Percentiles rank a stretch among this genome's conserved stretches.
Conservation (phyloP, 2,113 vertebrate genomes). For the Opisthocomus hoazin region DNA sequence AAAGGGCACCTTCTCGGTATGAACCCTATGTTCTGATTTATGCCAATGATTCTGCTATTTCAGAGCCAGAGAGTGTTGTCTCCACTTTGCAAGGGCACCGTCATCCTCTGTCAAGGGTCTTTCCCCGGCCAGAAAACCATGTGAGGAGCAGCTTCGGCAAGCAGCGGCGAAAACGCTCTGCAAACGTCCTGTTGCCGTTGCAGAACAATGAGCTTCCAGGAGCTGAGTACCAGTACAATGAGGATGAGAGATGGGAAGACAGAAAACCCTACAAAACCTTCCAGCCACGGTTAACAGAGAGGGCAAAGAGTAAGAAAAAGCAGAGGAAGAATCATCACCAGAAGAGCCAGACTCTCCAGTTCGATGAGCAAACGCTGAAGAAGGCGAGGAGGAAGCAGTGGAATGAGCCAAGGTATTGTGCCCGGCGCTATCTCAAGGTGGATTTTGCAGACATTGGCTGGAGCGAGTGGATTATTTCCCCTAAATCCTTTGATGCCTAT, state of each 20-base stretch:
- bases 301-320: slow-evolving; percentile 82
- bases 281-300: slow-evolving; percentile 76
- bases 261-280: slow-evolving; percentile 78
- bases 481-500: slow-evolving; percentile 93
- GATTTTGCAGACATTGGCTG: slow-evolving; percentile 98
- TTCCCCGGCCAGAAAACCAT: slow-evolving; percentile 38
- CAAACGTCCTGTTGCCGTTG: slow-evolving; percentile 76
- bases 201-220: slow-evolving; percentile 95
- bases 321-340: slow-evolving; percentile 79
- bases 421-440: slow-evolving; percentile 91
- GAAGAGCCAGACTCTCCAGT: slow-evolving; percentile 87
- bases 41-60: slow-evolving; percentile 91
- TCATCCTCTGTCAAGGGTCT: slow-evolving; percentile 35
- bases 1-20: slow-evolving; percentile 63
- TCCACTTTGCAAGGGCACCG: slow-evolving; percentile 77
- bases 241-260: slow-evolving; percentile 78
- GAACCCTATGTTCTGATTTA: slow-evolving; percentile 93
- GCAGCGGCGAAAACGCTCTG: slow-evolving; percentile 74
- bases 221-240: slow-evolving; percentile 79
- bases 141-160: slow-evolving; percentile 12
- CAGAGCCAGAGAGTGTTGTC: slow-evolving; percentile 86
- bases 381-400: slow-evolving; percentile 92
- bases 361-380: slow-evolving; percentile 91
- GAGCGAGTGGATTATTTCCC: slow-evolving; percentile 99
- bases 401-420: slow-evolving; percentile 86